These are phyloP conservation scores for Calycopis cecrops DNA, from an alignment of 1,140 invertebrate species.

Conservation along the genomic window DNA sequence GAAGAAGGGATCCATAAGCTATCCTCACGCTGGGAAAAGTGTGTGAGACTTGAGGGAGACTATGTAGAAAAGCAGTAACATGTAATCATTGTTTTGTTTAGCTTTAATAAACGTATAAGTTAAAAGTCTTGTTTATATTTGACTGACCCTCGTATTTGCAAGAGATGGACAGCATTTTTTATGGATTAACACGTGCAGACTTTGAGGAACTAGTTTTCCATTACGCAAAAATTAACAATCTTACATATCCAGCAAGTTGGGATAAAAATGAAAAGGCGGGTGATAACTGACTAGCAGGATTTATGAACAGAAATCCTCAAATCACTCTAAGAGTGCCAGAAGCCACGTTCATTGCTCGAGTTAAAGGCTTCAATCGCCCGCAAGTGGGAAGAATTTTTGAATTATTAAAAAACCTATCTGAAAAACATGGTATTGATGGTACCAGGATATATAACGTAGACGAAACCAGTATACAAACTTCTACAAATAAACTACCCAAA, in stretches of 20 bases:
- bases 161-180: no score
- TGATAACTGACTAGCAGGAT: no score
- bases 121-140: no score
- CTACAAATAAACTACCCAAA: constrained; percentile 39
- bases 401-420: constrained; percentile 13
- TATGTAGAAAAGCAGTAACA: no score
- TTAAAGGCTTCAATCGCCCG: constrained; percentile 27
- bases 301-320: constrained; percentile 21
- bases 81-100: no score
- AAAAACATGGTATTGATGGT: constrained; percentile 19
- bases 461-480: constrained; percentile 43
- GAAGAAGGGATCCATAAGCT: no score
- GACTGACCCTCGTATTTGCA: no score
- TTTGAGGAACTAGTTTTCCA: background rate
- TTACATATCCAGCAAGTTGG: constrained; percentile 4
- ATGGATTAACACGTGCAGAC: background rate
- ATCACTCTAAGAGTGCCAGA: constrained; percentile 30
- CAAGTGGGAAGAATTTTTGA: constrained; percentile 25
- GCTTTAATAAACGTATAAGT: no score
- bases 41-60: no score
- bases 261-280: constrained; percentile 4
- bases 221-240: constrained; percentile 5
- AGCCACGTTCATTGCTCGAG: constrained; percentile 30
- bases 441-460: constrained; percentile 45
- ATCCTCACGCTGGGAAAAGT: no score